Evolutionary conservation across 1,140 invertebrate species (phyloP), one percentile per base, ranked within the genome.

Genomic region (Lepidurus couesii): DNA sequence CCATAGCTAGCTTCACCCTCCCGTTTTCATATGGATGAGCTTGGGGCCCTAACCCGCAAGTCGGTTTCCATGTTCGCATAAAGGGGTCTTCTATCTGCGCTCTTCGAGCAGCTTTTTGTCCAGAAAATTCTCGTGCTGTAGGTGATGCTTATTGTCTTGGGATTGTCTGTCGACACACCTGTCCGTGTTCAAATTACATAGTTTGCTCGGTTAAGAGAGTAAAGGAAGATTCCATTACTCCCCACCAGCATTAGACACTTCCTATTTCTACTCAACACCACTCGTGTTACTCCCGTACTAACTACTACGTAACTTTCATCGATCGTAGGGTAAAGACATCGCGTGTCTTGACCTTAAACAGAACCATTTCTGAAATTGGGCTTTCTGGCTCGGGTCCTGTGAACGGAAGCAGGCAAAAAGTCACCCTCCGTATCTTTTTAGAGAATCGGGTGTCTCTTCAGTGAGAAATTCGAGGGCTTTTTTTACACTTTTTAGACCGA

Each of bases 1-100:
- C 34, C 34, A 34, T 34, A 34, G 34, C 34, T 34, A 34, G 34
- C 34, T 34, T 65, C 6, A 21, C 53, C 16, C 13, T 21, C 16
- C n/a, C 13, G 53, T 65, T 65, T 65, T 21, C 53, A 65, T 65
- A 65, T 65, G 53, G 53, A 65, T 65, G 53, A 65, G 53, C 16
- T 65, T 21, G 53, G 16, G 13, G 53, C n/a, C 16, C 21, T 65
- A 65, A 65, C 16, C 53, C 8, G 53, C 6, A 65, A 65, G 53
- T 65, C 53, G 21, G 21, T 65, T 65, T 65, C 21, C 53, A 65
- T 65, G 53, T 21, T 65, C 13, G 53, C 16, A 21, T 21, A 16
- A 7, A 21, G 6, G 21, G 53, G 3, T 65, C 53, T 16, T 65
- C n/a, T 13, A 13, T 21, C 53, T 7, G 21, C 53, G 3, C 21